Base-by-base conservation (phyloP, 1,140 invertebrate species). In the Ips typographus region DNA sequence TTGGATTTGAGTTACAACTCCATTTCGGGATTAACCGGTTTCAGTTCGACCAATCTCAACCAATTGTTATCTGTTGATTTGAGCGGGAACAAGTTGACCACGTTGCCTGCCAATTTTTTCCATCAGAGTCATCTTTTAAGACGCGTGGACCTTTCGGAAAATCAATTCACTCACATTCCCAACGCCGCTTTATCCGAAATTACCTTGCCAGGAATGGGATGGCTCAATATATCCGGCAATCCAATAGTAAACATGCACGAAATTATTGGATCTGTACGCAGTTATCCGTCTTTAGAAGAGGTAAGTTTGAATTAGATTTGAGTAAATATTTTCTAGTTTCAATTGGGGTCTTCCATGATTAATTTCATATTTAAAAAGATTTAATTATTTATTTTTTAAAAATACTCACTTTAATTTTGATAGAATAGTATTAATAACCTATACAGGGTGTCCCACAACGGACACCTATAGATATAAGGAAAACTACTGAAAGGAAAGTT, bases 51-150 rank as follows among this genome's bases (percentile, higher is more conserved):
- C 0, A 90, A 91, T 74, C 81, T 93, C 2, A 90, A 89, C 2
- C 89, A 89, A 60, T 79, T 93, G 36, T 79, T 90, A 1, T 86
- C 85, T 0, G 86, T 92, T 42, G 91, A 94, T 79, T 82, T 94
- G 40, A 91, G 90, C 72, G 84, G 87, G 42, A 94, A 94, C 77
- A 80, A 86, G 42, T 76, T 94, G 62, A 84, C 87, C n/a, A 86
- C 88, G n/a, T 80, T 96, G 49, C 90, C 92, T 2, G 87, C 88
- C 1, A 93, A 94, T 75, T 93, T 95, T 77, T 90, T 96, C 73
- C 84, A 87, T 63, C 84, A 90, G 77, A 89, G 89, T 53, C 80
- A 86, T 68, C 83, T 87, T 72, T 75, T 96, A 42, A 86, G 89
- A 68, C 84, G 88, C 49, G 85, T 96, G 1, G 91, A 94, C 78